Evolutionary conservation across 2,797 vertebrate species (phyloP), one percentile per base, ranked within the genome.

Genomic region (Myotis myotis): DNA sequence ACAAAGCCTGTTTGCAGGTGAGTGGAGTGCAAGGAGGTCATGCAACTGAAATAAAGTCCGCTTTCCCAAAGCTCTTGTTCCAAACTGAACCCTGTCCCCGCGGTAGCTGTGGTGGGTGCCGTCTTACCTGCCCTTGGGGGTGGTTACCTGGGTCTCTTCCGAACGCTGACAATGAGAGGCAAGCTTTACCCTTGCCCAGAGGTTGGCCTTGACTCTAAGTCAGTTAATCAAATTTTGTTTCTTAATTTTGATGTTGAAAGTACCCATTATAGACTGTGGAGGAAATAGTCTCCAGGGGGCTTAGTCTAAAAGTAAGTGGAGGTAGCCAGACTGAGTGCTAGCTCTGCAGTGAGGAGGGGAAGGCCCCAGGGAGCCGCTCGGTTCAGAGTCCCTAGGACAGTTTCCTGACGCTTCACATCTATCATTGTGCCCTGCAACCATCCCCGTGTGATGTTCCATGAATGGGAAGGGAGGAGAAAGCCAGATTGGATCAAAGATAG

Each of bases 401-500:
- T 41, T 90, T 71, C 44, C 78, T 30, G 10, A 7, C 30, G 17
- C 13, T 62, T 25, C 78, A 66, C 57, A 71, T n/a, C 55, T 6
- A 66, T 62, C 38, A 23, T 74, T 38, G 75, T 86, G 25, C 64
- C 19, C 85, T 28, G 38, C 22, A 22, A 10, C 74, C 66, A n/a
- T 53, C 72, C 72, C 19, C 93, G 41, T 81, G 90, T 75, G 91
- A 47, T 83, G 66, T 79, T 91, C 75, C 71, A 57, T 94, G 96
- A 89, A 60, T 96, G 55, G 79, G 72, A 87, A 95, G 71, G 71
- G 51, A 85, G 20, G 84, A 80, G 84, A 91, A 88, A 89, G 76
- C 91, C 66, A 64, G 36, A 28, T 2, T 72, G 86, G n/a, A 95
- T 92, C 88, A 96, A 90, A 93, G 90, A 55, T 68, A 84, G 81